These are phyloP conservation scores for Dendrolimus punctatus DNA, from an alignment of 1,140 invertebrate genomes.

Conservation along the genomic window DNA sequence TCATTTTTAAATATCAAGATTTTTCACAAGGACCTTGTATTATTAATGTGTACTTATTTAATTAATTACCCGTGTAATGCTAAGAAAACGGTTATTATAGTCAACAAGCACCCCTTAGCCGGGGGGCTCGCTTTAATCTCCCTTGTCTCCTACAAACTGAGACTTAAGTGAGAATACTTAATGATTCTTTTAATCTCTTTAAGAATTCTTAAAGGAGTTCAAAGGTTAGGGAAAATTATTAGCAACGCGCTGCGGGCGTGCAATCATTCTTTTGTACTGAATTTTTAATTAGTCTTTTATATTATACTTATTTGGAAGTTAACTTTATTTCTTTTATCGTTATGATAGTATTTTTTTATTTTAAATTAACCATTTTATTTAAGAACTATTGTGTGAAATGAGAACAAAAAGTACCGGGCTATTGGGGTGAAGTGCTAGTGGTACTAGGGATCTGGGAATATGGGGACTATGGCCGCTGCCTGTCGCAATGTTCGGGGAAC, in stretches of 20 bases:
- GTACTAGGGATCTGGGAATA: too few relatives aligned
- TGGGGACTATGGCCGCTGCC: too few relatives aligned
- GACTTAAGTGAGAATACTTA: constrained; percentile 50
- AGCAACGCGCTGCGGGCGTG: constrained; percentile 5
- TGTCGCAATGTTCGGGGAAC: too few relatives aligned
- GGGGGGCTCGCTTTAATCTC: constrained; percentile 49
- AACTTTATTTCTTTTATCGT: constrained; percentile 7
- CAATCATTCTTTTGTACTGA: too few relatives aligned
- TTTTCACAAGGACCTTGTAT: too few relatives aligned
- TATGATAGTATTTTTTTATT: too few relatives aligned
- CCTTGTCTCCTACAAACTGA: constrained; percentile 39
- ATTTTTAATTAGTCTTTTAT: neutral
- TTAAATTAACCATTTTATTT: too few relatives aligned
- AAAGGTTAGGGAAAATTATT: constrained; percentile 29
- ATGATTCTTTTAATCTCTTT: constrained; percentile 61
- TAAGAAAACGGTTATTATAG: constrained; percentile 11
- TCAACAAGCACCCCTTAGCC: constrained; percentile 16
- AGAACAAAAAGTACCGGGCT: too few relatives aligned
- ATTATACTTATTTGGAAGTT: constrained; percentile 10
- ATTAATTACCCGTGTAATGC: constrained; percentile 19
- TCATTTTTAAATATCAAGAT: too few relatives aligned
- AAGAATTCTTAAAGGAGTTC: constrained; percentile 56
- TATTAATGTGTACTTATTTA: constrained; percentile 17
- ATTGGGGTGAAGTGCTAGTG: too few relatives aligned
- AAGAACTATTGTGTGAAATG: too few relatives aligned